These are phyloP conservation scores for Hipposideros larvatus DNA, from an alignment of 2,797 vertebrate species.

Conservation along the genomic window DNA sequence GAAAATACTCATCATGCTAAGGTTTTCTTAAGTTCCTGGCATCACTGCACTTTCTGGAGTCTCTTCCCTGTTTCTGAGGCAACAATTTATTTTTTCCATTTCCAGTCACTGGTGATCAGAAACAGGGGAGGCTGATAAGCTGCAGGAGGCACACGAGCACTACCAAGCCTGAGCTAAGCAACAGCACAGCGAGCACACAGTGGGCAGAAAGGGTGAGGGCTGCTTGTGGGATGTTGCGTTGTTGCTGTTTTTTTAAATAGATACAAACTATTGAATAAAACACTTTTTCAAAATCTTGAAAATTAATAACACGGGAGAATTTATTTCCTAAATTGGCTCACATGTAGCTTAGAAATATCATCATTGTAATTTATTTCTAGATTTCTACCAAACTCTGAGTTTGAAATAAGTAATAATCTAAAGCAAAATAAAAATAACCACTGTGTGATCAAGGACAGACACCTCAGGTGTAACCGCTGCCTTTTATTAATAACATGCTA, in stretches of 20 bases:
- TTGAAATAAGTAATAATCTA: conserved; percentile 40
- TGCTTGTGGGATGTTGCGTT: too few species aligned
- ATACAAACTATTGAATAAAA: neutral
- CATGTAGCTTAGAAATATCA: conserved; percentile 34
- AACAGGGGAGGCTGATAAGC: neutral
- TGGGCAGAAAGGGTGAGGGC: fast-evolving
- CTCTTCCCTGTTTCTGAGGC: neutral
- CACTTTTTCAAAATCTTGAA: conserved; percentile 43
- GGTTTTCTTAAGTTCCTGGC: neutral
- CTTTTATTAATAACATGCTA: conserved; percentile 33
- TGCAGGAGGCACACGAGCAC: neutral
- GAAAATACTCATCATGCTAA: neutral
- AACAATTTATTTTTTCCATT: neutral
- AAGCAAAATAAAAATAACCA: conserved; percentile 46
- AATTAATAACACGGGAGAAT: neutral
- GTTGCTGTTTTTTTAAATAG: neutral
- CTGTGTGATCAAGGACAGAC: neutral
- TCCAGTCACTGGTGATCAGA: neutral
- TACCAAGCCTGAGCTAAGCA: neutral
- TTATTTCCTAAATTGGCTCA: conserved; percentile 44
- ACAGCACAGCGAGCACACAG: fast-evolving
- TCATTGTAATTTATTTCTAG: neutral
- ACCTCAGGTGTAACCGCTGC: neutral
- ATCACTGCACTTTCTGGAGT: neutral
- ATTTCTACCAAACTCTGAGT: neutral